phyloP scores from a whole-genome alignment of 1,140 invertebrate species.

The Rhagoletis pomonella region DNA sequence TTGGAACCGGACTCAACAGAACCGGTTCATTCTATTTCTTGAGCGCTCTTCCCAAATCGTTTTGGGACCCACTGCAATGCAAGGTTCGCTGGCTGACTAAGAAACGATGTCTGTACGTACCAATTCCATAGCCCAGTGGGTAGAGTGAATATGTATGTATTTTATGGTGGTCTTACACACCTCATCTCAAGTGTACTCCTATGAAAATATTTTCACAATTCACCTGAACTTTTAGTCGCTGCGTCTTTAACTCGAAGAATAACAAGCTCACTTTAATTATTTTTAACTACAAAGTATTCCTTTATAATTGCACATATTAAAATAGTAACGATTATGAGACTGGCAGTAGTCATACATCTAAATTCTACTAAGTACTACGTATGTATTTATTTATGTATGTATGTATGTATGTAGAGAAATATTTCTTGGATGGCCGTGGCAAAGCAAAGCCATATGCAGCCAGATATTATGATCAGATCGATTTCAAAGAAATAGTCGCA shows the following conservation, averaged over 20 bases:
- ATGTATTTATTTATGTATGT: neutral
- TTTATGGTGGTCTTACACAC: too few species aligned
- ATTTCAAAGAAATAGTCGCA: slow-evolving; percentile 46
- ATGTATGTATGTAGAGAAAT: neutral
- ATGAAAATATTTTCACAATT: slow-evolving; percentile 16
- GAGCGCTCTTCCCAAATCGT: too few species aligned
- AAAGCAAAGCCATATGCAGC: neutral
- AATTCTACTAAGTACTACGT: neutral
- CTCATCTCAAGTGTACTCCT: too few species aligned
- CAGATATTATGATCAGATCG: slow-evolving; percentile 22
- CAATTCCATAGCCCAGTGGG: too few species aligned
- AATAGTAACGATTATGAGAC: slow-evolving; percentile 32
- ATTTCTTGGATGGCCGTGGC: neutral
- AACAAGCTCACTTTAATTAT: neutral
- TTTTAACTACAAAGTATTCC: slow-evolving; percentile 14
- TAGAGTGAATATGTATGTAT: too few species aligned
- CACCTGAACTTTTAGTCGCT: neutral
- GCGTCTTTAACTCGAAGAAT: too few species aligned
- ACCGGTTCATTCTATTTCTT: too few species aligned
- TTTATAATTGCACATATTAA: slow-evolving; percentile 48
- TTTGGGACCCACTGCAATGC: too few species aligned
- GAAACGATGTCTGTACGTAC: too few species aligned
- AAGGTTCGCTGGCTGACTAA: too few species aligned
- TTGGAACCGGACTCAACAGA: too few species aligned
- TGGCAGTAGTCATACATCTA: too few species aligned